phyloP scores from a whole-genome alignment of 2,113 vertebrate genomes.

The Willisornis vidua region DNA sequence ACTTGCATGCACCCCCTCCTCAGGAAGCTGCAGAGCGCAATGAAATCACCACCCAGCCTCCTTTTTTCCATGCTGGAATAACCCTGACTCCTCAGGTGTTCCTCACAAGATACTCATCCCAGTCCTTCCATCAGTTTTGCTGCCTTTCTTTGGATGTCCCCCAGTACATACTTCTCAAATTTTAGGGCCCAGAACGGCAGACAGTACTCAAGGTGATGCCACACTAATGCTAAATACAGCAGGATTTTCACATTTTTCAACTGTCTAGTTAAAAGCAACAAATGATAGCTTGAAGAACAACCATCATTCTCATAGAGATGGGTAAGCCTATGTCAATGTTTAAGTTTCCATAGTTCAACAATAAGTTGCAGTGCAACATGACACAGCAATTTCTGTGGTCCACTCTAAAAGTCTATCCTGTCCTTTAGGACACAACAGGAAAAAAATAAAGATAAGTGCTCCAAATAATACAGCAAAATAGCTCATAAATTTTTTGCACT shows the following conservation, averaged over 20 bases:
- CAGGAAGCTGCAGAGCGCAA: not conserved
- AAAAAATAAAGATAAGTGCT: not conserved
- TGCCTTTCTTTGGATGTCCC: not conserved
- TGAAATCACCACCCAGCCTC: fast-evolving
- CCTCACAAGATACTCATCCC: not conserved
- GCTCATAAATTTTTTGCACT: not conserved
- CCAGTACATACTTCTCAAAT: not conserved
- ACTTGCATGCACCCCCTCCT: not conserved
- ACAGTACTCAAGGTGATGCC: not conserved
- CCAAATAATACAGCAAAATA: not conserved
- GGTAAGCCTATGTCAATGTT: not conserved
- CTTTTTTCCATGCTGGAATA: not conserved
- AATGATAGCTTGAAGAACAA: not conserved
- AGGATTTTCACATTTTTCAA: fast-evolving
- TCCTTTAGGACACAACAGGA: not conserved
- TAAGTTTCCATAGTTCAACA: not conserved
- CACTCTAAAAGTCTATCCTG: not conserved
- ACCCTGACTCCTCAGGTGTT: fast-evolving
- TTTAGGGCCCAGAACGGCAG: not conserved
- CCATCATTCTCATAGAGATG: not conserved
- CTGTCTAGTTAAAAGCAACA: not conserved
- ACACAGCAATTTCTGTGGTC: not conserved
- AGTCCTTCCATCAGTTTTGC: not conserved
- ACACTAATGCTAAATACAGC: fast-evolving
- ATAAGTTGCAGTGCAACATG: not conserved